Evolutionary conservation across 2,113 vertebrate genomes (phyloP).

Genomic region (Oreamnos americanus): DNA sequence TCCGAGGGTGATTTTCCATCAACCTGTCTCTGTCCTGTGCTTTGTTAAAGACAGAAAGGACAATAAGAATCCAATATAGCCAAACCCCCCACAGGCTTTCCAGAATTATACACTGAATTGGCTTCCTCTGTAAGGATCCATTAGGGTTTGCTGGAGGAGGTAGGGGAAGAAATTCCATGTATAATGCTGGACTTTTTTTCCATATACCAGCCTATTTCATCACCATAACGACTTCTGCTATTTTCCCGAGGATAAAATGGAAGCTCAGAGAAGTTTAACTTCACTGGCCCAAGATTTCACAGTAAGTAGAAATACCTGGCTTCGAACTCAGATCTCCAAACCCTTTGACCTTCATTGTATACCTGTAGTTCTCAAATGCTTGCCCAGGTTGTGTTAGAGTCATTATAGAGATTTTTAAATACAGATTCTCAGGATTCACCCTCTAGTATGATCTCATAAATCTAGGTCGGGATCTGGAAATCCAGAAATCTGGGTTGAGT

Average conservation of each 20-base stretch:
- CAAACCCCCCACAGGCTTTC: not conserved
- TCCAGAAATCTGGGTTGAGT: not conserved
- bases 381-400: not conserved
- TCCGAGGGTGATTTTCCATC: not conserved
- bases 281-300: not conserved
- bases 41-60: not conserved
- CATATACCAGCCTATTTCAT: not conserved
- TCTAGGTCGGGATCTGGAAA: not conserved
- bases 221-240: not conserved
- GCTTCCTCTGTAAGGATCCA: not conserved
- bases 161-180: not conserved
- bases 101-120: not conserved
- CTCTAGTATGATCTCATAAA: not conserved
- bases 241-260: not conserved
- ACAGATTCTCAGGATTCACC: not conserved
- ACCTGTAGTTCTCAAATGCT: not conserved
- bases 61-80: not conserved
- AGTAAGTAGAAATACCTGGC: not conserved
- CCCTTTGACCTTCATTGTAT: not conserved
- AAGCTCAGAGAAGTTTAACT: not conserved
- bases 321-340: not conserved
- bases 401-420: not conserved
- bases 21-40: not conserved
- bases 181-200: not conserved
- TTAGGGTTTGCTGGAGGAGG: not conserved